Base-by-base conservation (phyloP, 2,113 vertebrate species). In the Crotalus helleri region DNA sequence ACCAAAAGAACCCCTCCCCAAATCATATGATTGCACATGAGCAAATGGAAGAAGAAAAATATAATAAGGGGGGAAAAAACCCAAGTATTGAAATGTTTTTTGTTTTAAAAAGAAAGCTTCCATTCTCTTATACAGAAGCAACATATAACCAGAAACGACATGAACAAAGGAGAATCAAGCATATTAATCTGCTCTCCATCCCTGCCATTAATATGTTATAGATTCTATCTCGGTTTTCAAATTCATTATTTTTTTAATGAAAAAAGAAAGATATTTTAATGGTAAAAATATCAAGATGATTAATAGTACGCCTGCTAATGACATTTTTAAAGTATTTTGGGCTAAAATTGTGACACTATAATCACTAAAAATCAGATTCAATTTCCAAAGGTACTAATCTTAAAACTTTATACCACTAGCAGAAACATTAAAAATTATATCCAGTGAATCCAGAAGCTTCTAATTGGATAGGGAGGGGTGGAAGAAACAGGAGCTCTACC, bases 281-380 rank as follows among this genome's bases (percentile, higher is more conserved):
- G 96, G 95, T 97, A 97, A 96, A 98, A 97, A 96, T 96, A 93
- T 94, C 96, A 96, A 97, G 97, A 96, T 97, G 96, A 97, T 98
- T 97, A 97, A 97, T 97, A 94, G 64, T 92, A 94, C 95, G 95
- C 96, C 94, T 94, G 93, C 93, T 97, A 97, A 97, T 96, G 97
- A 96, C 92, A 97, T 97, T 97, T 98, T 96, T 95, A 97, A 98
- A 97, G 95, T 97, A 97, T 95, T 95, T 97, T 94, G 97, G 95
- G 92, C 94, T 96, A 95, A 94, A 97, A 97, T 96, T 97, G 93
- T 97, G 97, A 97, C 96, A 97, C 92, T 95, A 96, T 89, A 97
- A 97, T 98, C 97, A 98, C 97, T 97, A 97, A 97, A 98, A 97
- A 98, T 97, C 96, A 96, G 93, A 98, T 97, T 98, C 96, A 97